Evolutionary conservation across 1,140 invertebrate species (phyloP), one percentile per base, ranked within the genome.

Genomic region (Geopemphigus sp.): DNA sequence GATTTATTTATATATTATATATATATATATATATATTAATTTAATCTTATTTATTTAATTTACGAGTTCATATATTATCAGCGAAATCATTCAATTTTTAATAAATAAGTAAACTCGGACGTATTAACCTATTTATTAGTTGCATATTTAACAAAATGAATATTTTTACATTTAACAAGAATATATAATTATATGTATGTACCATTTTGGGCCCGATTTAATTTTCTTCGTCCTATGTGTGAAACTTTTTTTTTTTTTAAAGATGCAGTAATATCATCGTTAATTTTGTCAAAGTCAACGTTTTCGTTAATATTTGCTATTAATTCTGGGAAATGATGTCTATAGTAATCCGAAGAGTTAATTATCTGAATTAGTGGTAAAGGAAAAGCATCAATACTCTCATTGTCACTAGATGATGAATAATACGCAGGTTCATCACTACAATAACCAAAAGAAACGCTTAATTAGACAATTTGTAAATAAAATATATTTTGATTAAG

Each of bases 121-220:
- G 32, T 39, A 3, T 8, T 39, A n/a, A n/a, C n/a, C n/a, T n/a
- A n/a, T n/a, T n/a, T n/a, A n/a, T n/a, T n/a, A n/a, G n/a, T n/a
- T n/a, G n/a, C n/a, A 39, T 39, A 39, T 19, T 32, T 0, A 39
- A 39, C 19, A 64, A 1, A 32, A 15, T 64, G 2, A 5, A 53
- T 73, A 73, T n/a, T 57, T n/a, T 56, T 53, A 39, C 26, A 22
- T 6, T 54, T 39, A 17, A 14, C 14, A 54, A n/a, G 10, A 4
- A 57, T 56, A 73, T 73, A 45, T 11, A 70, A 53, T 12, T 32
- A 39, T 29, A 61, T 61, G 59, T 32, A 29, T 24, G 1, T 76
- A 76, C 73, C 73, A 47, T 76, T 76, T 76, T 61, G 73, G 24
- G 56, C 39, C 17, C 73, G 56, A 59, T 76, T 76, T 17, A 56